Conservation (phyloP, 2,888 invertebrate genomes). For the Scotopteryx bipunctaria region DNA sequence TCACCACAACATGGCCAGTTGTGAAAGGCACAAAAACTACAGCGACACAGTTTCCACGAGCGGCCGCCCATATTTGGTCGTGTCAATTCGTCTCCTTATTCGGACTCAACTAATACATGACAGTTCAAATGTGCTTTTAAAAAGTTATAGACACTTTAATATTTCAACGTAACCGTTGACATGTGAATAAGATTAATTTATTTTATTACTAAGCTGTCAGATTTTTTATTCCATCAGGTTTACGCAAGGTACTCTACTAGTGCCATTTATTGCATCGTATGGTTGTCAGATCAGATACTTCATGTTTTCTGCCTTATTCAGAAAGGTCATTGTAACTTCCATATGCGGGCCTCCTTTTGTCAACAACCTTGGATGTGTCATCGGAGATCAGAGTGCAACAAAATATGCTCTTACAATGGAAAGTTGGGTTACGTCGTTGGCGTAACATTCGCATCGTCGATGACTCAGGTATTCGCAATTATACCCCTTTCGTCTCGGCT, state of each 20-base stretch:
- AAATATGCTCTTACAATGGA: constrained; percentile 43
- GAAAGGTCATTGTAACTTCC: constrained; percentile 24
- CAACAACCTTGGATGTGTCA: constrained; percentile 42
- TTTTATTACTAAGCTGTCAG: constrained; percentile 5
- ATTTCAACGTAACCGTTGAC: constrained; percentile 22
- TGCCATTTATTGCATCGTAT: constrained; percentile 8
- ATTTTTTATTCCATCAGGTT: neutral
- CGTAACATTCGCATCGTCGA: constrained; percentile 26
- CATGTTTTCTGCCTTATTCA: constrained; percentile 12
- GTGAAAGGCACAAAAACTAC: constrained; percentile 55
- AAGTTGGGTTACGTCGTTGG: constrained; percentile 43
- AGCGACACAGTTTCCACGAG: constrained; percentile 69
- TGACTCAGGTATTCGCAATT: constrained; percentile 51
- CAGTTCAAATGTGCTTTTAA: constrained; percentile 39
- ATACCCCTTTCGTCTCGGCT: constrained; percentile 12
- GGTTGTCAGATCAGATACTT: constrained; percentile 3
- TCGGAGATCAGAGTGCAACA: constrained; percentile 40
- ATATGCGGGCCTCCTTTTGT: constrained; percentile 22
- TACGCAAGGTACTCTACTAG: neutral
- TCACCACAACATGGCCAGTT: constrained; percentile 47
- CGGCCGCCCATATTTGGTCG: constrained; percentile 60
- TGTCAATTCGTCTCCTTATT: constrained; percentile 51
- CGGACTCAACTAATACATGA: constrained; percentile 49
- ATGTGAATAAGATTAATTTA: constrained; percentile 15
- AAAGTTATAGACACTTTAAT: constrained; percentile 34